Conservation (phyloP, 2,113 vertebrate species). For the Micromys minutus region DNA sequence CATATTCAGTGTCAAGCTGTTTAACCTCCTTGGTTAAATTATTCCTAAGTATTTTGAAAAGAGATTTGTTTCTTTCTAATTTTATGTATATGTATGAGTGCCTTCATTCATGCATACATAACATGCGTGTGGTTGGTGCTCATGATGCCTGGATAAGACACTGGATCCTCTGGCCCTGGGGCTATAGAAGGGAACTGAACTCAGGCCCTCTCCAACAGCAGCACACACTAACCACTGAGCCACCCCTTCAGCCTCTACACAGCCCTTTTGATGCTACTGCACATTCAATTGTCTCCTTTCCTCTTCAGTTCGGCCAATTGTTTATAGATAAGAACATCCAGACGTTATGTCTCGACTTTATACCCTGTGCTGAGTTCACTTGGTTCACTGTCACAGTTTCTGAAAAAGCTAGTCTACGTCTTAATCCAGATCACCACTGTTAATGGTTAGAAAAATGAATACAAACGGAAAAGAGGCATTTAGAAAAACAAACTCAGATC, state of each 20-base stretch:
- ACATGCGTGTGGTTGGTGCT: not conserved
- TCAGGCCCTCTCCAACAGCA: not conserved
- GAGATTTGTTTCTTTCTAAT: not conserved
- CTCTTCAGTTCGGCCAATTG: not conserved
- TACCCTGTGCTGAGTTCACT: not conserved
- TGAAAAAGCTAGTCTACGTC: not conserved
- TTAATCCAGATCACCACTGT: not conserved
- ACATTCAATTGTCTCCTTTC: not conserved
- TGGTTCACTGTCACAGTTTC: not conserved
- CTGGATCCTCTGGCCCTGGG: not conserved
- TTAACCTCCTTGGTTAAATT: not conserved
- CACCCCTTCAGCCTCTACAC: not conserved
- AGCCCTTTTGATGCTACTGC: not conserved
- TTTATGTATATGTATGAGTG: not conserved
- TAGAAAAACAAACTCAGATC: constrained; percentile 9
- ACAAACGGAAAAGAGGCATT: not conserved
- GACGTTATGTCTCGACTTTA: not conserved
- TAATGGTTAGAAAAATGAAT: not conserved
- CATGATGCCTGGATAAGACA: not conserved
- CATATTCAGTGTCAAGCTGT: not conserved
- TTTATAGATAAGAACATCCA: not conserved
- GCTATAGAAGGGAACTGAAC: not conserved
- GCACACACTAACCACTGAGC: not conserved
- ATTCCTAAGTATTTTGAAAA: not conserved
- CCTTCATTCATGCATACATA: not conserved